These are phyloP conservation scores for Cerceris rybyensis DNA, from an alignment of 2,888 invertebrate species.

Conservation along the genomic window DNA sequence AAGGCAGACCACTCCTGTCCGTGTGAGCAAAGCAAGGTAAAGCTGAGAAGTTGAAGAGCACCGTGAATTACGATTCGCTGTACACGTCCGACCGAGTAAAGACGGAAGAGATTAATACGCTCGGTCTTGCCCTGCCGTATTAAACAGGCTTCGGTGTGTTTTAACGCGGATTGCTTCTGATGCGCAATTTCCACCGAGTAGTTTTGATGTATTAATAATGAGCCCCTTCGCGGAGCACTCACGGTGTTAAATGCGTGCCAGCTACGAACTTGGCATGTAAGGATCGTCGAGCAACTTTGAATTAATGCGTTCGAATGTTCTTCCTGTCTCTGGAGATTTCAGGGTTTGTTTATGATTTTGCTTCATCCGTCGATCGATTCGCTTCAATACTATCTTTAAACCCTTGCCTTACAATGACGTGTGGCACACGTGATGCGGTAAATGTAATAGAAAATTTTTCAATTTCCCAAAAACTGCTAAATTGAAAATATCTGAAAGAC, in stretches of 20 bases:
- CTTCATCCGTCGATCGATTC: too few species aligned
- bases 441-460: too few species aligned
- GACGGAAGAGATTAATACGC: conserved; percentile 29
- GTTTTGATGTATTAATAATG: conserved; percentile 14
- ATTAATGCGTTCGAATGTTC: background rate
- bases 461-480: too few species aligned
- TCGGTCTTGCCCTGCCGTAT: background rate
- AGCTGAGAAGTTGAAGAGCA: conserved; percentile 17
- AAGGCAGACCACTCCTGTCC: conserved; percentile 13
- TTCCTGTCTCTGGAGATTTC: background rate
- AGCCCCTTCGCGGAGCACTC: background rate
- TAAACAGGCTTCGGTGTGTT: conserved; percentile 10
- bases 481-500: too few species aligned
- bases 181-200: background rate
- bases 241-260: background rate
- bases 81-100: conserved; percentile 24
- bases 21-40: background rate
- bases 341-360: too few species aligned
- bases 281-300: background rate
- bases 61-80: conserved; percentile 23
- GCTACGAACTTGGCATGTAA: background rate
- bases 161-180: conserved; percentile 21
- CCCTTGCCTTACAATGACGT: too few species aligned
- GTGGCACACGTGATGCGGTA: too few species aligned
- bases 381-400: too few species aligned